A percentile compares a stretch with the other conserved stretches of the same genome.
These are phyloP conservation scores for Micronisus gabar DNA, from an alignment of 2,113 vertebrate species.

Conservation along the genomic window DNA sequence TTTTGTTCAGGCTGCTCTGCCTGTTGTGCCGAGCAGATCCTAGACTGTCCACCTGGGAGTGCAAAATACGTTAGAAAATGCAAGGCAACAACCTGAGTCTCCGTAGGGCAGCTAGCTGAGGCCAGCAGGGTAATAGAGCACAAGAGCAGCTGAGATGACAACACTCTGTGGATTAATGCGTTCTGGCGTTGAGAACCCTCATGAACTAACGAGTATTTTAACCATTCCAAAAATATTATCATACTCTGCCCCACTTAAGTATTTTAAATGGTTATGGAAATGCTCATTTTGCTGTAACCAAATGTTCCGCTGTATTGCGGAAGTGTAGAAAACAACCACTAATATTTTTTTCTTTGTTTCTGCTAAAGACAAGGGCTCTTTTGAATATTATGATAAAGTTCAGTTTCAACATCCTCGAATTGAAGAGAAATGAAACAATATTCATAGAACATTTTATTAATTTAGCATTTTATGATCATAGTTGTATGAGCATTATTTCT, in stretches of 20 bases:
- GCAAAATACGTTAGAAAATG: neutral
- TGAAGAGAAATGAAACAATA: neutral
- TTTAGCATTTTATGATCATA: neutral
- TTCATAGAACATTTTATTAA: neutral
- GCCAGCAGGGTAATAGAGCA: neutral
- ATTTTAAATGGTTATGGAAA: neutral
- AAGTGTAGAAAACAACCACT: neutral
- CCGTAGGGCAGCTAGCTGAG: neutral
- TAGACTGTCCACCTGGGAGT: neutral
- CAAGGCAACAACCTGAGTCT: neutral
- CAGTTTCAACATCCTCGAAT: neutral
- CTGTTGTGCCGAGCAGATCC: constrained; percentile 2
- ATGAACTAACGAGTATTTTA: neutral
- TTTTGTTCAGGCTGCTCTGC: constrained; percentile 21
- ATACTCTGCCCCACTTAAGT: neutral
- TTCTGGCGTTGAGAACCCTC: neutral
- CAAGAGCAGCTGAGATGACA: neutral
- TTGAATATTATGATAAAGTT: neutral
- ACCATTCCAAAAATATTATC: neutral
- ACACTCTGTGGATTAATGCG: neutral
- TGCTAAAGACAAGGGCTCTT: neutral
- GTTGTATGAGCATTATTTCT: neutral
- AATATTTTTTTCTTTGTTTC: neutral
- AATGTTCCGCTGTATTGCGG: neutral
- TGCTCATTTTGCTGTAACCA: neutral